Evolutionary conservation across 1,140 invertebrate genomes (phyloP), one percentile per base, ranked within the genome.

Genomic region (Coelopa frigida): DNA sequence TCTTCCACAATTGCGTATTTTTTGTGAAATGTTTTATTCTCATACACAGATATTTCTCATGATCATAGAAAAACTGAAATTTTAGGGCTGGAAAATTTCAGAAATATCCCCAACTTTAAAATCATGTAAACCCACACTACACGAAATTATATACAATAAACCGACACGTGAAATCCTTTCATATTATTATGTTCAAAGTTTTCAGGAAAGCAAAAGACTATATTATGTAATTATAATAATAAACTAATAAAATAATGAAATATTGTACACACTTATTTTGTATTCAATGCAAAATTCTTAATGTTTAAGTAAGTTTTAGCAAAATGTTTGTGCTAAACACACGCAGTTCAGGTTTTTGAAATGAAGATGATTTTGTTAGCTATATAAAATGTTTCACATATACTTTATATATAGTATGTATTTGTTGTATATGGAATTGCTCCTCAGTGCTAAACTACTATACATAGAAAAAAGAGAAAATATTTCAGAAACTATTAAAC

Each of bases 1-100:
- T n/a, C n/a, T n/a, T n/a, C n/a, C n/a, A n/a, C n/a, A n/a, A n/a
- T n/a, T n/a, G n/a, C n/a, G n/a, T n/a, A n/a, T n/a, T n/a, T n/a
- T n/a, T n/a, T n/a, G n/a, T n/a, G n/a, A n/a, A n/a, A n/a, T n/a
- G n/a, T n/a, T n/a, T n/a, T n/a, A n/a, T n/a, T n/a, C n/a, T n/a
- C n/a, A n/a, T n/a, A n/a, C n/a, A n/a, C n/a, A n/a, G n/a, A n/a
- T 32, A 55, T 42, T 10, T 38, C 10, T 35, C 51, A 14, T 26
- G 3, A 37, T 36, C 37, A 49, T 55, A 54, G 56, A 46, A 12
- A 23, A 50, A 45, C 61, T 64, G 58, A 64, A 64, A 54, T 62
- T 62, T 65, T 62, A 52, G 61, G 59, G 62, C 58, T 66, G 57
- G 58, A 57, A 62, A 66, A 54, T 55, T 62, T 61, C 59, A 61